A percentile compares a stretch with the other conserved stretches of the same genome.
These are phyloP conservation scores for Alcedo quadribrachys DNA, from an alignment of 2,797 vertebrate genomes.

Conservation along the genomic window DNA sequence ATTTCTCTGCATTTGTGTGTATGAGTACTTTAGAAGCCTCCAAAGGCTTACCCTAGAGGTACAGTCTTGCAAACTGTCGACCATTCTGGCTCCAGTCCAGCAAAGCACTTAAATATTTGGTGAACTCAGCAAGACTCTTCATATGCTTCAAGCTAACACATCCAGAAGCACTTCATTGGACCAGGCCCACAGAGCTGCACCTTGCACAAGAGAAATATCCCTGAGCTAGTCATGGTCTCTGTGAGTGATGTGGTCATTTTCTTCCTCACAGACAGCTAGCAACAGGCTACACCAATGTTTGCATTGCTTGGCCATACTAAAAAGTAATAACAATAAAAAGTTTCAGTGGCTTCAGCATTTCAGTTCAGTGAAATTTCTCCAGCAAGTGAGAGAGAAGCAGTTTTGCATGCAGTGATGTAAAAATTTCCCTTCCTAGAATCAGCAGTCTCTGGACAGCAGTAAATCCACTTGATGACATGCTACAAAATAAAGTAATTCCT, in stretches of 20 bases:
- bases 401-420: not conserved
- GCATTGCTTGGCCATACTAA: not conserved
- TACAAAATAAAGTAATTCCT: slow-evolving; percentile 28
- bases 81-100: slow-evolving; percentile 21
- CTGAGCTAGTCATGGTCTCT: not conserved
- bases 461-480: not conserved
- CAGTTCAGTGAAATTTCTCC: not conserved
- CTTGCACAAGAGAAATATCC: not conserved
- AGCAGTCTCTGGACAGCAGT: not conserved
- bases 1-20: not conserved
- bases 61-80: not conserved
- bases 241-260: not conserved
- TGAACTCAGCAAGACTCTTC: not conserved
- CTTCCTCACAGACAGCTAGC: not conserved
- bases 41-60: slow-evolving; percentile 26
- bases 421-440: not conserved
- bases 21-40: not conserved
- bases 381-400: not conserved
- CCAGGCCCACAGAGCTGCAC: not conserved
- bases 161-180: not conserved
- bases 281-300: not conserved
- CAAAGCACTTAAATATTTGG: slow-evolving; percentile 40
- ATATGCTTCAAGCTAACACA: not conserved
- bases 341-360: not conserved
- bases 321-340: not conserved